Percentiles rank a stretch among this genome's conserved stretches.
Conservation (phyloP, 1,140 invertebrate genomes). For the Brachionus manjavacas region DNA sequence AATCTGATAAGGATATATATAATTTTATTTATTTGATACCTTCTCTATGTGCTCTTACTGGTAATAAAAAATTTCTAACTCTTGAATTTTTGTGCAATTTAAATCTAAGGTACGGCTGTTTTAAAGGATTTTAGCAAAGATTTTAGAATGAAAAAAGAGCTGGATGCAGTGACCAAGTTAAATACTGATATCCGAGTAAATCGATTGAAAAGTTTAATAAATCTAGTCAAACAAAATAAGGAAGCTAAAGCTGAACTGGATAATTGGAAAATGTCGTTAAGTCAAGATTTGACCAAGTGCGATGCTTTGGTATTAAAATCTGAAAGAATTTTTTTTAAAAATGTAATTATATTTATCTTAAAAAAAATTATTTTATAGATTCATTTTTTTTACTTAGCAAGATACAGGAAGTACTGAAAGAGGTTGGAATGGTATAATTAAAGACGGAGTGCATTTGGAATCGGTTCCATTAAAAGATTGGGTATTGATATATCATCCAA, state of each 20-base stretch:
- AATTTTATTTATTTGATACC: background rate
- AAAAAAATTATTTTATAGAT: background rate
- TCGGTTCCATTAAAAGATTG: slow-evolving; percentile 21
- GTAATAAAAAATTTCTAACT: background rate
- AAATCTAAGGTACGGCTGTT: background rate
- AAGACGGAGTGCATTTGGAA: background rate
- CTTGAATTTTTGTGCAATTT: background rate
- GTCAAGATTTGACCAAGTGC: background rate
- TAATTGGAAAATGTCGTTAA: slow-evolving; percentile 63
- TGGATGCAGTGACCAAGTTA: slow-evolving; percentile 20
- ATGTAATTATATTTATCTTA: background rate
- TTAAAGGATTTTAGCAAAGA: background rate
- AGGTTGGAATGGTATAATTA: background rate
- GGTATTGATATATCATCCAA: slow-evolving; percentile 18
- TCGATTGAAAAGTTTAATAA: background rate
- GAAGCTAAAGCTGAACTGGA: slow-evolving; percentile 66
- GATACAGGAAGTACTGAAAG: background rate
- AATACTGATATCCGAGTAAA: background rate
- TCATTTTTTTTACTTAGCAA: background rate
- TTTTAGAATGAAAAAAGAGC: background rate
- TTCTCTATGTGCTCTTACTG: background rate
- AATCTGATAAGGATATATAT: background rate
- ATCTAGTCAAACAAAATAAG: background rate
- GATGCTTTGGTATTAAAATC: background rate
- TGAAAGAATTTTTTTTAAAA: background rate